Evolutionary conservation across 2,888 invertebrate genomes (phyloP).

Genomic region (Myopa tessellatipennis): DNA sequence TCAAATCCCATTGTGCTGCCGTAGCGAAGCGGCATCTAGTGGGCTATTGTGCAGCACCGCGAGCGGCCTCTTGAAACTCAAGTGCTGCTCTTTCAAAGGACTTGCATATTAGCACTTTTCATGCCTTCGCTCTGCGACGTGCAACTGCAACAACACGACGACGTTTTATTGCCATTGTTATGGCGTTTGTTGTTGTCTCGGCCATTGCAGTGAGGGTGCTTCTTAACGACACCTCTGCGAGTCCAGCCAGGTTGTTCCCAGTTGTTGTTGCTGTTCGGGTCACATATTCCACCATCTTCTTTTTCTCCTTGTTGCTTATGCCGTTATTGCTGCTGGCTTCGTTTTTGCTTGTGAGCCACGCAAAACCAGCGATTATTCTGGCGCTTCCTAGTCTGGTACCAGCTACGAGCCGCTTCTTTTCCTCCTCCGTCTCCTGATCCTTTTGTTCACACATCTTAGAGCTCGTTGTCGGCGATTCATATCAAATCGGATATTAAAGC

Average conservation of each 20-base stretch:
- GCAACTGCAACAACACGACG: background rate
- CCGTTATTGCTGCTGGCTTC: background rate
- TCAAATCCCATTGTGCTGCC: slow-evolving; percentile 17
- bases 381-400: slow-evolving; percentile 28
- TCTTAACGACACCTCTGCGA: background rate
- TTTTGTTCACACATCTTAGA: background rate
- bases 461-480: background rate
- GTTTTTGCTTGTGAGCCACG: background rate
- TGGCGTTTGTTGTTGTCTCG: background rate
- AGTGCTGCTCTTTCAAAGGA: slow-evolving; percentile 16
- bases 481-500: slow-evolving; percentile 15
- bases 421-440: background rate
- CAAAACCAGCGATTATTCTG: slow-evolving; percentile 18
- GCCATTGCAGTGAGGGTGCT: background rate
- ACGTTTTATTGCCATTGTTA: background rate
- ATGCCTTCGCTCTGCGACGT: background rate
- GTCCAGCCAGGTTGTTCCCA: background rate
- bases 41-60: slow-evolving; percentile 28
- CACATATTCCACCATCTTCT: background rate
- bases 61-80: slow-evolving; percentile 33
- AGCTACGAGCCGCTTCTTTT: background rate
- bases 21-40: slow-evolving; percentile 22
- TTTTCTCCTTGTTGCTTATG: background rate
- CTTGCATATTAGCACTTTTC: background rate
- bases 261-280: background rate